Conservation (phyloP, 2,113 vertebrate genomes). For the Tapirus terrestris region DNA sequence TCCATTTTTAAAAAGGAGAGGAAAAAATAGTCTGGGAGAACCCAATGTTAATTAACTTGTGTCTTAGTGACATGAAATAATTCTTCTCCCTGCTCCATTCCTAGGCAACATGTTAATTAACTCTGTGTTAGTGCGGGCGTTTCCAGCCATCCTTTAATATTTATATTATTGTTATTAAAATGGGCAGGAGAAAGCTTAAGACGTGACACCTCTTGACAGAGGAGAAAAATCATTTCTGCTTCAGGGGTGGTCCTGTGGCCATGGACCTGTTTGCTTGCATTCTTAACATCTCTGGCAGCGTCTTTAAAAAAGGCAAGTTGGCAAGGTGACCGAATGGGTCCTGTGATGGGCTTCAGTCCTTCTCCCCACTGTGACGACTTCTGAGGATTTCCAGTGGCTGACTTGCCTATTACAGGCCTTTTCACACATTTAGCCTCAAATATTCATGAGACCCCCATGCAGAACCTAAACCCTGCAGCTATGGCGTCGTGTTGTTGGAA, state of each 20-base stretch:
- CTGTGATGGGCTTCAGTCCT: background rate
- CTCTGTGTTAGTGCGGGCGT: constrained; percentile 60
- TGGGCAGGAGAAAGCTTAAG: constrained; percentile 76
- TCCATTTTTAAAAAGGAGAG: constrained; percentile 78
- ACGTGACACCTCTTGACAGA: constrained; percentile 83
- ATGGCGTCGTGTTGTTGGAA: background rate
- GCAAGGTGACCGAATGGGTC: background rate
- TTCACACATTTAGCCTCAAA: background rate
- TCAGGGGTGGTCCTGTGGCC: background rate
- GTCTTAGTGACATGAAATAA: constrained; percentile 81
- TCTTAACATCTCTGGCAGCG: background rate
- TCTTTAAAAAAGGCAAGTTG: background rate
- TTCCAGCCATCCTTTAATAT: constrained; percentile 71
- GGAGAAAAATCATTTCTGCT: constrained; percentile 44
- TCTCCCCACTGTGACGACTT: background rate
- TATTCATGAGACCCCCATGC: background rate
- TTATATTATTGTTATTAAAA: constrained; percentile 65
- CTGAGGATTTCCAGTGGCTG: background rate
- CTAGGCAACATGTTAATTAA: constrained; percentile 83
- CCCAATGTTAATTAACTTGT: constrained; percentile 78
- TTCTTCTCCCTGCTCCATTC: constrained; percentile 74
- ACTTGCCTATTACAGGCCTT: background rate
- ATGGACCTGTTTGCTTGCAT: background rate
- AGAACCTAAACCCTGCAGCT: background rate
- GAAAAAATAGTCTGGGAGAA: constrained; percentile 62